Conservation (phyloP, 2,888 invertebrate species). For the Xestia c-nigrum region DNA sequence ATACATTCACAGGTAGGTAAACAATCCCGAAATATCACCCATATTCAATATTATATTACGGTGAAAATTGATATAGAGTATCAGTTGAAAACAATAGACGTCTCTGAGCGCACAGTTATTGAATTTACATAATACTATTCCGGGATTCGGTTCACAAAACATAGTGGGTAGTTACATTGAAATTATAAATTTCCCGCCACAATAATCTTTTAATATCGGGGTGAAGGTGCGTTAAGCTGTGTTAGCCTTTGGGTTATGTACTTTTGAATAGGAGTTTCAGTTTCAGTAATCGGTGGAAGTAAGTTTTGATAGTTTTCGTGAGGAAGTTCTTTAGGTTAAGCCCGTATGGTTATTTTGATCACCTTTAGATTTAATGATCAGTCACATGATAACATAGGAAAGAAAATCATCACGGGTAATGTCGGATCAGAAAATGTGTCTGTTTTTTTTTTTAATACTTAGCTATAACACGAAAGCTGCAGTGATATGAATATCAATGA, state of each 20-base stretch:
- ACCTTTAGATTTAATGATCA: neutral
- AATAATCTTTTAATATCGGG: slow-evolving; percentile 83
- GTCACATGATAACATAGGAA: neutral
- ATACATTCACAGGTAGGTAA: slow-evolving; percentile 33
- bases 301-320: slow-evolving; percentile 87
- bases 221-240: slow-evolving; percentile 69
- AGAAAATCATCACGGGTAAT: neutral
- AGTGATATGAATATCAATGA: too few relatives aligned
- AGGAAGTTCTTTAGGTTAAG: slow-evolving; percentile 33
- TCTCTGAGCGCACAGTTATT: slow-evolving; percentile 73
- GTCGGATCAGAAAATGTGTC: neutral
- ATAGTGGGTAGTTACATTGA: slow-evolving; percentile 71
- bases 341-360: neutral
- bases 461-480: too few relatives aligned
- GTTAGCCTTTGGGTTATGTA: slow-evolving; percentile 68
- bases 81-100: slow-evolving; percentile 77
- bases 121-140: slow-evolving; percentile 85
- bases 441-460: neutral
- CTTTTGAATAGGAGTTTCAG: slow-evolving; percentile 73
- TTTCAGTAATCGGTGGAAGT: slow-evolving; percentile 80
- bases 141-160: slow-evolving; percentile 74
- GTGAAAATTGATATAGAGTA: slow-evolving; percentile 66
- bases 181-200: slow-evolving; percentile 81
- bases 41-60: slow-evolving; percentile 62
- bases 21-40: slow-evolving; percentile 36